Conservation (phyloP, 2,888 invertebrate species). For the Lepidochrysops patricia region DNA sequence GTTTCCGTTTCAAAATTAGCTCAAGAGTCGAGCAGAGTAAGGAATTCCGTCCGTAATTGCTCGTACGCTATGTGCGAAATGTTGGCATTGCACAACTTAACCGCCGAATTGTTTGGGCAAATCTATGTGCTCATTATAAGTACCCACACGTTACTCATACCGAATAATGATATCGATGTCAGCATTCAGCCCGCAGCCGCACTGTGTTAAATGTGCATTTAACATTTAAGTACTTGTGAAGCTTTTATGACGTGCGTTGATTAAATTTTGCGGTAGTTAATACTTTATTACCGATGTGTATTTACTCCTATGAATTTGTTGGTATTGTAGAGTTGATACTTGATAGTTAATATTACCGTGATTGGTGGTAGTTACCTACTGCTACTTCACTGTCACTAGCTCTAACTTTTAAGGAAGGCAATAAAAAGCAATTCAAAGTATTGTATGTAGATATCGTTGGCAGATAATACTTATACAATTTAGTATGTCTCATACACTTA, state of each 20-base stretch:
- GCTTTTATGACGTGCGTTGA: background rate
- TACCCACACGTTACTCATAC: background rate
- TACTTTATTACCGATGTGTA: background rate
- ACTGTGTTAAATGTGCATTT: background rate
- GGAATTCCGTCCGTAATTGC: background rate
- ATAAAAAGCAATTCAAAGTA: background rate
- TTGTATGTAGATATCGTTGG: background rate
- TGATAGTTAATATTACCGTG: too few species aligned
- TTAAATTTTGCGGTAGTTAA: background rate
- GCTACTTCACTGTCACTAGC: too few species aligned
- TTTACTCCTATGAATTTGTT: too few species aligned
- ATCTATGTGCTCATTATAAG: background rate
- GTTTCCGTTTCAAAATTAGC: slow-evolving; percentile 1
- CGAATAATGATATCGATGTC: background rate
- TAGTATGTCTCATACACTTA: background rate
- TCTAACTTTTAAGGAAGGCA: too few species aligned
- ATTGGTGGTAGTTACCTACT: too few species aligned
- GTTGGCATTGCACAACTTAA: background rate
- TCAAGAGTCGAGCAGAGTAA: background rate
- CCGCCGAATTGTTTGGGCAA: background rate
- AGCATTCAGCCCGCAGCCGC: too few species aligned
- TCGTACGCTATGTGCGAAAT: slow-evolving; percentile 5
- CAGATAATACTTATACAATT: background rate
- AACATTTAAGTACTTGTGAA: background rate
- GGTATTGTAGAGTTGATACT: too few species aligned